Percentiles rank a stretch among this genome's conserved stretches.
Evolutionary conservation across 1,140 invertebrate species (phyloP).

Genomic region (Lepidotrigona ventralis): DNA sequence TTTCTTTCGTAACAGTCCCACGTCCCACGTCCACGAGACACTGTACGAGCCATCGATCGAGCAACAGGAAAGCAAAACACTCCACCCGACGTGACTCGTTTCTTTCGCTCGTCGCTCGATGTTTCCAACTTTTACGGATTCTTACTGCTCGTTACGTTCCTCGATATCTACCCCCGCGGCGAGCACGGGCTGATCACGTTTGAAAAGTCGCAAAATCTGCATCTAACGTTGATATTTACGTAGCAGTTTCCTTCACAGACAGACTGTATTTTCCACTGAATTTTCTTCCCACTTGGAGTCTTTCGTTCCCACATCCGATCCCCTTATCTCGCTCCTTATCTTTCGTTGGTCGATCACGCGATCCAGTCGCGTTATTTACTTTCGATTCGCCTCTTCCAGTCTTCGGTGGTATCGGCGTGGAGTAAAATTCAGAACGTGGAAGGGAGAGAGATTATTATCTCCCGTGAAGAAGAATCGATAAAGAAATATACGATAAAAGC

Average conservation of each 20-base stretch:
- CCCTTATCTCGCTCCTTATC: not conserved
- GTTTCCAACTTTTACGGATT: not conserved
- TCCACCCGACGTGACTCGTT: not conserved
- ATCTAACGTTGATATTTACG: too few relatives aligned
- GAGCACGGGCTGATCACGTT: too few relatives aligned
- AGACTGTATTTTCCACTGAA: not conserved
- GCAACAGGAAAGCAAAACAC: constrained; percentile 19
- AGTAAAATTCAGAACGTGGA: not conserved
- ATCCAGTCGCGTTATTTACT: not conserved
- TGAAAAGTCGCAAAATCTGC: too few relatives aligned
- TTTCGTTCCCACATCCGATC: not conserved
- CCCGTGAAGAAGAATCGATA: not conserved
- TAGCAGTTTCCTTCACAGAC: not conserved
- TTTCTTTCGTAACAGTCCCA: constrained; percentile 40
- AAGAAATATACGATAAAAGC: not conserved
- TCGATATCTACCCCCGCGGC: too few relatives aligned
- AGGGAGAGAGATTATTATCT: not conserved
- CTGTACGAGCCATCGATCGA: constrained; percentile 30
- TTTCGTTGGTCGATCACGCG: not conserved
- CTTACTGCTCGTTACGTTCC: not conserved
- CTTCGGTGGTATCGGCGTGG: too few relatives aligned
- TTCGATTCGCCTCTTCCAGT: not conserved
- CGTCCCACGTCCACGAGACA: constrained; percentile 36
- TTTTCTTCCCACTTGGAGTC: not conserved
- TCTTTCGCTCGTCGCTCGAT: not conserved